These are phyloP conservation scores for Falco columbarius DNA, from an alignment of 2,797 vertebrate genomes.

Conservation along the genomic window DNA sequence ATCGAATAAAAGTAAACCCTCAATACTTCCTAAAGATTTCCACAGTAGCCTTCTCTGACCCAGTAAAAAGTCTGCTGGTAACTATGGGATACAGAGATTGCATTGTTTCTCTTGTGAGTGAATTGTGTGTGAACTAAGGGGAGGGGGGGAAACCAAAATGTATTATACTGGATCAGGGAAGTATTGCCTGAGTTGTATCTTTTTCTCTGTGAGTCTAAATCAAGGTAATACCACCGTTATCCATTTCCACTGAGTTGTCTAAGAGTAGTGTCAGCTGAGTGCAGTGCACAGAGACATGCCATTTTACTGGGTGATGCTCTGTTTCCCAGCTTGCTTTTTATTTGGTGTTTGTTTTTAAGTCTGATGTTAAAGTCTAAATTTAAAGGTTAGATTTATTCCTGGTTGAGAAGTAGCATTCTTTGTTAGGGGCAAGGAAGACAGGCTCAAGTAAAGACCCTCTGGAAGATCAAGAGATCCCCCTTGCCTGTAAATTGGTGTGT, in stretches of 20 bases:
- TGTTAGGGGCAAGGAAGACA: neutral
- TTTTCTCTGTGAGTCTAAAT: neutral
- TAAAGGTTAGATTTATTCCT: neutral
- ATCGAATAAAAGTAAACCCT: neutral
- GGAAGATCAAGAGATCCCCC: neutral
- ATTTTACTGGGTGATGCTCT: neutral
- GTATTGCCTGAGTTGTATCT: neutral
- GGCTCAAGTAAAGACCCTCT: neutral
- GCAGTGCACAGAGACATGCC: neutral
- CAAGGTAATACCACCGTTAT: neutral
- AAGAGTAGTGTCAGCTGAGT: neutral
- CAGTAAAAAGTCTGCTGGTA: neutral
- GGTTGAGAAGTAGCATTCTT: neutral
- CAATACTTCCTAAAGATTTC: neutral
- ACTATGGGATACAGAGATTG: neutral
- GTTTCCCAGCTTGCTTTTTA: neutral
- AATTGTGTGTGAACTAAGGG: neutral
- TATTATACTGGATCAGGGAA: neutral
- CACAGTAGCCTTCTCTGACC: neutral
- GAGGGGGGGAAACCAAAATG: fast-evolving
- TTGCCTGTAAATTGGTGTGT: neutral
- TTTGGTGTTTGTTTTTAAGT: neutral
- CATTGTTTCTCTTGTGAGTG: neutral
- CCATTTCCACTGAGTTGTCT: neutral
- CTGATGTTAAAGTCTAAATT: neutral